phyloP scores from a whole-genome alignment of 1,140 invertebrate genomes.

The Pseudomyrmex gracilis region DNA sequence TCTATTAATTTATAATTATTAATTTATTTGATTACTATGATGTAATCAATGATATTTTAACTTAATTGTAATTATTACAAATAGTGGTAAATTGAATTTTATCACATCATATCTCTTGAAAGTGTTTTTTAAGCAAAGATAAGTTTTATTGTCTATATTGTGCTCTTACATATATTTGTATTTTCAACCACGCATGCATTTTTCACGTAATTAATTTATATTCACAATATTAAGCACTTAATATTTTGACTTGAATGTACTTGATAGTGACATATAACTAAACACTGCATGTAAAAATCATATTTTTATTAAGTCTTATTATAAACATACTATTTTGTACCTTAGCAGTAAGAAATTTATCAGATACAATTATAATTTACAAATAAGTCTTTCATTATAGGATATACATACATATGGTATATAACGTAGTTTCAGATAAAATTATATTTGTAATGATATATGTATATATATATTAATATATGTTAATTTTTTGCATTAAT shows the following conservation, averaged over 20 bases:
- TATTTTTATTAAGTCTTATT: too few relatives aligned
- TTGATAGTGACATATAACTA: too few relatives aligned
- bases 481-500: too few relatives aligned
- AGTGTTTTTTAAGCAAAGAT: background rate
- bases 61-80: too few relatives aligned
- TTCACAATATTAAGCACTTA: too few relatives aligned
- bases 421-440: conserved; percentile 12
- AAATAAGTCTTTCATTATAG: too few relatives aligned
- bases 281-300: too few relatives aligned
- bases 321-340: too few relatives aligned
- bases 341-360: conserved; percentile 39
- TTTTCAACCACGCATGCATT: conserved; percentile 27
- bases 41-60: conserved; percentile 7
- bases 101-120: background rate
- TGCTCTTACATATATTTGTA: background rate
- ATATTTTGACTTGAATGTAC: too few relatives aligned
- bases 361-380: background rate
- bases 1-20: background rate
- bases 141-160: background rate
- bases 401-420: background rate
- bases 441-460: conserved; percentile 20
- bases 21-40: background rate
- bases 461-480: background rate
- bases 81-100: too few relatives aligned
- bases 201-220: conserved; percentile 5